Evolutionary conservation across 2,797 vertebrate species (phyloP).

Genomic region (Aselliscus stoliczkanus): DNA sequence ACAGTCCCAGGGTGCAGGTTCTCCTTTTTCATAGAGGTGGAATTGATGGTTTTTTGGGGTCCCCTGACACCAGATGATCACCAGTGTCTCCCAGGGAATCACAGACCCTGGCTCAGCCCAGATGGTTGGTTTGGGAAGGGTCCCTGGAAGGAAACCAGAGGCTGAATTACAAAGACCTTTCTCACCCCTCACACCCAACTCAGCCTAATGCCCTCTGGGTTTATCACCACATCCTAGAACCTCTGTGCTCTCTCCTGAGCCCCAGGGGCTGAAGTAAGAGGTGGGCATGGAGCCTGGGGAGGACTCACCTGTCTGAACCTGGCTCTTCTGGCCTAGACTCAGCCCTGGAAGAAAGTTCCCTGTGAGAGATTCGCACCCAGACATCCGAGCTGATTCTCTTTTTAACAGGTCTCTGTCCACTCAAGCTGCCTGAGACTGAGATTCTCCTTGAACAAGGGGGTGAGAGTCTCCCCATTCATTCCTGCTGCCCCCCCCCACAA

Average conservation of each 20-base stretch:
- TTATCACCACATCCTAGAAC: too few species aligned
- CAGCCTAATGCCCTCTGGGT: too few species aligned
- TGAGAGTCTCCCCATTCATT: fast-evolving
- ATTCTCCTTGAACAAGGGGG: fast-evolving
- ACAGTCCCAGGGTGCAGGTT: fast-evolving
- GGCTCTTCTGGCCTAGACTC: background rate
- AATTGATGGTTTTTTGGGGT: fast-evolving
- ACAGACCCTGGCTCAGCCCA: background rate
- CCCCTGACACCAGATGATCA: background rate
- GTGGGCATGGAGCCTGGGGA: too few species aligned
- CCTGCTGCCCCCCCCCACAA: fast-evolving
- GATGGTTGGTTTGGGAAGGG: background rate
- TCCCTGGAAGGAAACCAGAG: too few species aligned
- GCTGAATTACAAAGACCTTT: too few species aligned
- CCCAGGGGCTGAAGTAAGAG: background rate
- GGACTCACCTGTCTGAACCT: fast-evolving
- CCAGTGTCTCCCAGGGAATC: background rate
- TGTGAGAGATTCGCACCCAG: fast-evolving
- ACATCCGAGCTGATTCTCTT: background rate
- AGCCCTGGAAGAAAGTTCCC: background rate
- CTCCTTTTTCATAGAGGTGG: background rate
- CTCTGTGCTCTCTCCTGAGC: too few species aligned
- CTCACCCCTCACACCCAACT: too few species aligned
- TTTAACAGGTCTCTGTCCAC: too few species aligned
- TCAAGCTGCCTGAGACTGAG: fast-evolving